A percentile compares a stretch with the other conserved stretches of the same genome.
phyloP scores from a whole-genome alignment of 2,888 invertebrate genomes.

The Colletes collaris region DNA sequence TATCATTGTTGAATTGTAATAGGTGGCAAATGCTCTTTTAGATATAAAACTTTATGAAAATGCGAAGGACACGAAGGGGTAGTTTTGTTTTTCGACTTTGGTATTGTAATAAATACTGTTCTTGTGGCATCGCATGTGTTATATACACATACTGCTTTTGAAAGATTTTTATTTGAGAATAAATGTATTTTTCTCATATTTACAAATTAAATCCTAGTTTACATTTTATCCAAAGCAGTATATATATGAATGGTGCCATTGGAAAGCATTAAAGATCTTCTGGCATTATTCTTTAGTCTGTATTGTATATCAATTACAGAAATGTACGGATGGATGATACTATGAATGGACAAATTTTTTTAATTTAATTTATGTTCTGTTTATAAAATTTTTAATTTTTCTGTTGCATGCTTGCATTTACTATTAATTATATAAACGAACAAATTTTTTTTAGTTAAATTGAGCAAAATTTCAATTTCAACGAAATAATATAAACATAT shows the following conservation, averaged over 20 bases:
- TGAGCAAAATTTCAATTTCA: not conserved
- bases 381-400: constrained; percentile 10
- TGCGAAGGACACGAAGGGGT: constrained; percentile 9
- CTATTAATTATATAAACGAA: not conserved
- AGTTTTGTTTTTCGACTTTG: constrained; percentile 39
- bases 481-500: not conserved
- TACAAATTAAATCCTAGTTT: constrained; percentile 49
- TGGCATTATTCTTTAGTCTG: constrained; percentile 66
- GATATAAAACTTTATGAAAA: constrained; percentile 33
- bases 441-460: not conserved
- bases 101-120: constrained; percentile 36
- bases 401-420: not conserved
- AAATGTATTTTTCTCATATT: constrained; percentile 43
- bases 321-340: constrained; percentile 68
- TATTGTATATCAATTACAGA: constrained; percentile 69
- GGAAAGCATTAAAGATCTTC: constrained; percentile 74
- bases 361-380: not conserved
- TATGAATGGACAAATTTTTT: constrained; percentile 67
- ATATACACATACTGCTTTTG: constrained; percentile 25
- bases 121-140: constrained; percentile 26
- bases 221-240: constrained; percentile 51
- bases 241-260: constrained; percentile 62
- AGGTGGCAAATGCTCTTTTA: constrained; percentile 29
- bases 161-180: constrained; percentile 40
- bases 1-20: constrained; percentile 33